Conservation (phyloP, 2,113 vertebrate species). For the Mugil cephalus region DNA sequence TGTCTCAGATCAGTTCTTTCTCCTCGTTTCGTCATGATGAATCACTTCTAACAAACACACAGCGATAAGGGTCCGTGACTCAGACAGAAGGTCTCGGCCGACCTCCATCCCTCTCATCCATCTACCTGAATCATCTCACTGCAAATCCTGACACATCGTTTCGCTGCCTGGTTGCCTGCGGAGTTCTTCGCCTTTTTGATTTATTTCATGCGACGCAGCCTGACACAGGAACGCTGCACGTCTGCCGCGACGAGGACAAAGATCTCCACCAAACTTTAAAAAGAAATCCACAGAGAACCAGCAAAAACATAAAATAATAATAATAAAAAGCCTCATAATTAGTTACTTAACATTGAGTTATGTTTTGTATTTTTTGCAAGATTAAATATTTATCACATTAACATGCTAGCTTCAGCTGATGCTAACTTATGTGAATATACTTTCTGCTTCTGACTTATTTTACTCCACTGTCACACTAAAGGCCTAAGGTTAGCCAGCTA, state of each 20-base stretch:
- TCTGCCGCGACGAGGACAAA: background rate
- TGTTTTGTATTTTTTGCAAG: no score
- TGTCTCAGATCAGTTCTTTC: no score
- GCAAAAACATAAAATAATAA: no score
- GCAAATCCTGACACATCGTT: slow-evolving; percentile 15
- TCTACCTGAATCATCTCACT: background rate
- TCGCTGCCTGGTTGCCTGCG: background rate
- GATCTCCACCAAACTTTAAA: background rate
- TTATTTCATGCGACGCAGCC: background rate
- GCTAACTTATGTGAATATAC: no score
- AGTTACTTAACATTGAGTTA: no score
- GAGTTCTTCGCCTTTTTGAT: slow-evolving; percentile 7
- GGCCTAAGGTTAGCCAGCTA: no score
- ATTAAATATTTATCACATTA: no score
- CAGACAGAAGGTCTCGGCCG: background rate
- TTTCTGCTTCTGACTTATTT: no score
- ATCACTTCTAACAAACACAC: slow-evolving; percentile 3
- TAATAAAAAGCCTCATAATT: no score
- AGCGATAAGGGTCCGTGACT: background rate
- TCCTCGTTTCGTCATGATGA: background rate
- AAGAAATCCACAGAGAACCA: no score
- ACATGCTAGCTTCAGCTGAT: no score
- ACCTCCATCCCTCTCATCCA: slow-evolving; percentile 10
- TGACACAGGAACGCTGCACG: background rate
- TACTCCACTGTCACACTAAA: no score